phyloP scores from a whole-genome alignment of 2,888 invertebrate species.

The Eretmocerus hayati region DNA sequence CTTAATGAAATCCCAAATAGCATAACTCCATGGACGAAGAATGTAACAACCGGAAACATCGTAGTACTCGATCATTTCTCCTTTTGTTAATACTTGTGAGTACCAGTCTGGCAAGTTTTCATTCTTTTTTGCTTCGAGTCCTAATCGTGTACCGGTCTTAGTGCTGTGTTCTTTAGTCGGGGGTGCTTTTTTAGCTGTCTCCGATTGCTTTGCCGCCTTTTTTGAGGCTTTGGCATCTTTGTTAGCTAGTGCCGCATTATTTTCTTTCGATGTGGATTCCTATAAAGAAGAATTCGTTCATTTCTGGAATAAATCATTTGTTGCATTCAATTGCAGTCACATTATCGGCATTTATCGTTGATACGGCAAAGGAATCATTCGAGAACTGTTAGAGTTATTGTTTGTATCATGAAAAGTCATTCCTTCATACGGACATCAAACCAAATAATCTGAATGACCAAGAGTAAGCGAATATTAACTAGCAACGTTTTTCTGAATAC shows the following conservation, averaged over 20 bases:
- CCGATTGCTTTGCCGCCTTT: constrained; percentile 28
- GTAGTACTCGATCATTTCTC: constrained; percentile 98
- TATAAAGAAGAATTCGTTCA: too few relatives aligned
- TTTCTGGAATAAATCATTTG: too few relatives aligned
- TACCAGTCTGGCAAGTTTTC: constrained; percentile 97
- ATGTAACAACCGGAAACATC: constrained; percentile 99
- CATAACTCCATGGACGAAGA: constrained; percentile 92
- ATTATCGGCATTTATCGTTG: too few relatives aligned
- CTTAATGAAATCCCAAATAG: constrained; percentile 90
- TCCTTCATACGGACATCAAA: too few relatives aligned
- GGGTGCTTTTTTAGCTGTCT: constrained; percentile 18
- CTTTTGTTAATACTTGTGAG: constrained; percentile 84
- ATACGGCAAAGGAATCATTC: too few relatives aligned
- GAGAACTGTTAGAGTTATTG: too few relatives aligned
- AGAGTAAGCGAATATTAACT: too few relatives aligned
- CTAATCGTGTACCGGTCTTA: constrained; percentile 89
- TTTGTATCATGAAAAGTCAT: too few relatives aligned
- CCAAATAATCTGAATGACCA: too few relatives aligned
- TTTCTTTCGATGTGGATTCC: constrained; percentile 30
- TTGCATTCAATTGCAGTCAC: too few relatives aligned
- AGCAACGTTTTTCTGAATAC: too few relatives aligned
- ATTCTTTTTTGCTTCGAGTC: constrained; percentile 87
- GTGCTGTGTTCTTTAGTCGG: constrained; percentile 47
- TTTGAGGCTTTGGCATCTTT: constrained; percentile 22
- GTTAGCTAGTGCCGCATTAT: constrained; percentile 35